Conservation (phyloP, 1,140 invertebrate genomes). For the Parapsyche elsis region DNA sequence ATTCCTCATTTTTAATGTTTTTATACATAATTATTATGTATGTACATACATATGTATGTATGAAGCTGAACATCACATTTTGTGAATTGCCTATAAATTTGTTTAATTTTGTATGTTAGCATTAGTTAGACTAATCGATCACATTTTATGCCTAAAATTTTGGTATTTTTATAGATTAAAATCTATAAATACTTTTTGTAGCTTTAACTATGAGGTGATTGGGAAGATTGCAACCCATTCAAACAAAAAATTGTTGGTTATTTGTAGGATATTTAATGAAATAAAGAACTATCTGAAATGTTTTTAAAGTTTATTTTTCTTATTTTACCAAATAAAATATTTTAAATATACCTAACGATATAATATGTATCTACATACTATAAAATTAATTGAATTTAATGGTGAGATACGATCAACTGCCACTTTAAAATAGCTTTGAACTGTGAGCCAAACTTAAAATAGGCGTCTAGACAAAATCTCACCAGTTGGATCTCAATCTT, state of each 20-base stretch:
- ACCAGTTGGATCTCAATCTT: conserved; percentile 27
- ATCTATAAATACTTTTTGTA: background rate
- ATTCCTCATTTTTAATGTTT: too few relatives aligned
- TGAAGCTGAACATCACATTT: too few relatives aligned
- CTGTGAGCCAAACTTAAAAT: conserved; percentile 42
- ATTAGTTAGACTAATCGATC: too few relatives aligned
- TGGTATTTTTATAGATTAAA: background rate
- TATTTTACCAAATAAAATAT: background rate
- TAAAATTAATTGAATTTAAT: background rate
- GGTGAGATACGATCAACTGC: conserved; percentile 20
- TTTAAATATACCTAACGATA: background rate
- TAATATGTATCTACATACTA: too few relatives aligned
- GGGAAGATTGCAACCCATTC: too few relatives aligned
- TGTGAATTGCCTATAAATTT: too few relatives aligned
- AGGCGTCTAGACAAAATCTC: conserved; percentile 27
- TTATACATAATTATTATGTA: too few relatives aligned
- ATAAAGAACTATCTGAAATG: conserved; percentile 5
- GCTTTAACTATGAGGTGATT: too few relatives aligned
- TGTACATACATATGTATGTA: too few relatives aligned
- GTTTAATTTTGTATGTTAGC: too few relatives aligned
- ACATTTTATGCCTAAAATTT: background rate
- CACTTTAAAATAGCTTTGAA: conserved; percentile 39
- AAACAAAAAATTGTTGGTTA: conserved; percentile 14
- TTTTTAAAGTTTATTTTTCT: background rate
- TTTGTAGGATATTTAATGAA: conserved; percentile 19